Conservation (phyloP, 2,113 vertebrate genomes). For the Amblyopsis rosae region DNA sequence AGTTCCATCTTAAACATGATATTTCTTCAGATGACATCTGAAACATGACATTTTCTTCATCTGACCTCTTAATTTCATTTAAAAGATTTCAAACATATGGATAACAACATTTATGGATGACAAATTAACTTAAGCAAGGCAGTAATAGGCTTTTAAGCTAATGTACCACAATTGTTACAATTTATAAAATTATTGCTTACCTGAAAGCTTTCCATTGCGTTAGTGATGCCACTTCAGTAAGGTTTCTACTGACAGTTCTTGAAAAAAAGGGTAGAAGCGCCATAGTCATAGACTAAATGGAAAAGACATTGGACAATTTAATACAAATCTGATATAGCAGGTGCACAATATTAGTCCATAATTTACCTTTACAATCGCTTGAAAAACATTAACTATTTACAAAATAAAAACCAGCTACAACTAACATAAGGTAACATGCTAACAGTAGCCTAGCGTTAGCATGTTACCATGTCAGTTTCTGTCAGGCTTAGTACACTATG, state of each 20-base stretch:
- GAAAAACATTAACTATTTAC: not conserved
- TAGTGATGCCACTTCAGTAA: constrained; percentile 34
- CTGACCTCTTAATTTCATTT: too few relatives aligned
- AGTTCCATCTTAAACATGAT: too few relatives aligned
- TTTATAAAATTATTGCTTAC: constrained; percentile 48
- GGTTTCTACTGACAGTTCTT: constrained; percentile 35
- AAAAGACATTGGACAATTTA: not conserved
- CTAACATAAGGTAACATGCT: too few relatives aligned
- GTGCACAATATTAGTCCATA: too few relatives aligned
- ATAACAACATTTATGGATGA: too few relatives aligned
- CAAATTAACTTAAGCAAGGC: too few relatives aligned
- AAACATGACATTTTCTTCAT: too few relatives aligned
- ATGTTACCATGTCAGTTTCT: constrained; percentile 35
- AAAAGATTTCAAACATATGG: too few relatives aligned
- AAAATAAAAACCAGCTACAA: not conserved
- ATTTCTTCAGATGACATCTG: too few relatives aligned
- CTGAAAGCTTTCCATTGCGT: constrained; percentile 66
- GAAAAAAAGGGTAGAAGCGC: constrained; percentile 40
- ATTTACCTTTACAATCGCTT: not conserved
- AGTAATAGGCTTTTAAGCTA: too few relatives aligned
- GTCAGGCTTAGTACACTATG: constrained; percentile 7
- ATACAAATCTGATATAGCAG: not conserved
- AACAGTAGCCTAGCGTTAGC: not conserved
- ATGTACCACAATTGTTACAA: too few relatives aligned
- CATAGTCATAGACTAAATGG: constrained; percentile 37